Percentiles rank a stretch among this genome's conserved stretches.
These are phyloP conservation scores for Mustelus asterias DNA, from an alignment of 2,113 vertebrate species.

Conservation along the genomic window DNA sequence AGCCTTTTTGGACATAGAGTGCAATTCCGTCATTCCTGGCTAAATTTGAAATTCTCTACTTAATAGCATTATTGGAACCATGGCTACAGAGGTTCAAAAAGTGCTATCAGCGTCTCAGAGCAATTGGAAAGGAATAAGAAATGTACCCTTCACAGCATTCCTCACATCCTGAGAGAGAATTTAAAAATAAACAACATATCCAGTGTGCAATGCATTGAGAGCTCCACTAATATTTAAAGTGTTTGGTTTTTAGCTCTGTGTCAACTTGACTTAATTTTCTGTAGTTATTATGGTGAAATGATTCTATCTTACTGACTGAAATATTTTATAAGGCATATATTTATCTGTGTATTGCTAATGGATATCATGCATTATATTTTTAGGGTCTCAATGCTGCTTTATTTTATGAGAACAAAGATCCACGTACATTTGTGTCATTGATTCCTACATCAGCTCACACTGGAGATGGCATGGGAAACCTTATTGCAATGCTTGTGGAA, in stretches of 20 bases:
- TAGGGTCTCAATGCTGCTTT: slow-evolving; percentile 90
- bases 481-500: slow-evolving; percentile 86
- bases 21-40: background rate
- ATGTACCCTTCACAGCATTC: background rate
- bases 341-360: background rate
- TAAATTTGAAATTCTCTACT: background rate
- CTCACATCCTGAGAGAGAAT: background rate
- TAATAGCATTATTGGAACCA: background rate
- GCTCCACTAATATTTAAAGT: background rate
- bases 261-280: background rate
- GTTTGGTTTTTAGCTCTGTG: background rate
- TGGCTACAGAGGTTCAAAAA: background rate
- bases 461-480: slow-evolving; percentile 94
- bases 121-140: background rate
- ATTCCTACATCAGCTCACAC: slow-evolving; percentile 95
- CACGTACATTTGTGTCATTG: slow-evolving; percentile 88
- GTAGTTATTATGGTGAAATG: background rate
- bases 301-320: background rate
- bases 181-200: no score
- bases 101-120: background rate
- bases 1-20: background rate
- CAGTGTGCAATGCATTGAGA: background rate
- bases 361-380: background rate
- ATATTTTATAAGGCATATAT: background rate
- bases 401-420: slow-evolving; percentile 94